phyloP scores from a whole-genome alignment of 2,797 vertebrate species.

The Holocentrus rufus region DNA sequence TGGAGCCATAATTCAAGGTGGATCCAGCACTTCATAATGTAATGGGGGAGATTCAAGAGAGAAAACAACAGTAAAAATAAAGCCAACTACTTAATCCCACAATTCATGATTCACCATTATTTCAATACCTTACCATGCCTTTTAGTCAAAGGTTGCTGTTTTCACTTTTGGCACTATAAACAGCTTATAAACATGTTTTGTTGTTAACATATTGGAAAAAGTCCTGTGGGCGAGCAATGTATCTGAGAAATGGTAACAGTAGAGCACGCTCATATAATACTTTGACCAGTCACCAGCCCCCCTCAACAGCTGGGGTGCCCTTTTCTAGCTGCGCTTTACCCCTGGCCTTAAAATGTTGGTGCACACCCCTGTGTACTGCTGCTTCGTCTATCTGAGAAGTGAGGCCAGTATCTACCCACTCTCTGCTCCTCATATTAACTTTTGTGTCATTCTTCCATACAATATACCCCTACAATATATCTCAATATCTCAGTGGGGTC shows the following conservation, averaged over 20 bases:
- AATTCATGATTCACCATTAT: background rate
- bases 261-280: too few relatives aligned
- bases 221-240: background rate
- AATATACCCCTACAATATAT: background rate
- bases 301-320: background rate
- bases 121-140: background rate
- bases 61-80: background rate
- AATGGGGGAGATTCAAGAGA: background rate
- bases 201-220: background rate
- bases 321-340: constrained; percentile 37
- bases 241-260: constrained; percentile 5
- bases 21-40: constrained; percentile 46
- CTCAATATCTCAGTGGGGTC: background rate
- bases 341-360: background rate
- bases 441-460: constrained; percentile 1
- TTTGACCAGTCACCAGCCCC: too few relatives aligned
- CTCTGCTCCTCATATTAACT: background rate
- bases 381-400: too few relatives aligned
- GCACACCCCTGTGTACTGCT: too few relatives aligned
- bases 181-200: constrained; percentile 11
- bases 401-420: background rate
- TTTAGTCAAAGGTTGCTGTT: background rate
- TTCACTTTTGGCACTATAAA: constrained; percentile 74
- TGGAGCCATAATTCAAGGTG: constrained; percentile 8
- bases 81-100: background rate